Conservation (phyloP, 92 coral and sea anemone genomes). For the Heliopora coerulea region DNA sequence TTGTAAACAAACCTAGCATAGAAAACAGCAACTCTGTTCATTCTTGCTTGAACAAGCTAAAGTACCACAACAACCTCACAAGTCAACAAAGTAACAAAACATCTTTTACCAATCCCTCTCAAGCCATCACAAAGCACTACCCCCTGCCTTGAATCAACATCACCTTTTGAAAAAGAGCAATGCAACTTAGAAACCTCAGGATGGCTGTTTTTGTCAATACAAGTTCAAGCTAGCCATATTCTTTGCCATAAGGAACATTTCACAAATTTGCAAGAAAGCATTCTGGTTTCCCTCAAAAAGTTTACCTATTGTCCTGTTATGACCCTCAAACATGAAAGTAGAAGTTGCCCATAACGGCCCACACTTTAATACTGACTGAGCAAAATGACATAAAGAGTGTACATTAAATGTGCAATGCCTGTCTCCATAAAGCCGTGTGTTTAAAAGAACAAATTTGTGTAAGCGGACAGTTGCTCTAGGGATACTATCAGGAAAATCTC, state of each 20-base stretch:
- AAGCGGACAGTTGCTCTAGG: slow-evolving; percentile 5
- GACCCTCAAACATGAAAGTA: slow-evolving; percentile 10
- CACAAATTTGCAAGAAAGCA: not conserved
- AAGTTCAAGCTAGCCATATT: not conserved
- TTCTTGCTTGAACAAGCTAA: not conserved
- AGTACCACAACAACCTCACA: not conserved
- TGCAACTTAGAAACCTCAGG: not conserved
- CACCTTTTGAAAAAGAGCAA: not conserved
- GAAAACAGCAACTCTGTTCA: not conserved
- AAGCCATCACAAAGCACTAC: not conserved
- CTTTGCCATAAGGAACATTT: not conserved
- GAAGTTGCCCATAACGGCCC: slow-evolving; percentile 15
- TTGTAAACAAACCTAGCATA: slow-evolving; percentile 10
- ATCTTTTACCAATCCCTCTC: not conserved
- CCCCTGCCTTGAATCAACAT: not conserved
- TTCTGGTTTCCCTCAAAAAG: slow-evolving; percentile 12
- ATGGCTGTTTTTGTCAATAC: not conserved
- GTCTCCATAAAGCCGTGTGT: not conserved
- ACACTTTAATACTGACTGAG: not conserved
- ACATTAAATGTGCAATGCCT: slow-evolving; percentile 15
- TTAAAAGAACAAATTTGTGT: not conserved
- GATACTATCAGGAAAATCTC: not conserved
- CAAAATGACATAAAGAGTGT: not conserved
- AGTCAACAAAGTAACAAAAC: not conserved
- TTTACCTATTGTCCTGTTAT: not conserved